Conservation (phyloP, 1,140 invertebrate species). For the Latrodectus geometricus region DNA sequence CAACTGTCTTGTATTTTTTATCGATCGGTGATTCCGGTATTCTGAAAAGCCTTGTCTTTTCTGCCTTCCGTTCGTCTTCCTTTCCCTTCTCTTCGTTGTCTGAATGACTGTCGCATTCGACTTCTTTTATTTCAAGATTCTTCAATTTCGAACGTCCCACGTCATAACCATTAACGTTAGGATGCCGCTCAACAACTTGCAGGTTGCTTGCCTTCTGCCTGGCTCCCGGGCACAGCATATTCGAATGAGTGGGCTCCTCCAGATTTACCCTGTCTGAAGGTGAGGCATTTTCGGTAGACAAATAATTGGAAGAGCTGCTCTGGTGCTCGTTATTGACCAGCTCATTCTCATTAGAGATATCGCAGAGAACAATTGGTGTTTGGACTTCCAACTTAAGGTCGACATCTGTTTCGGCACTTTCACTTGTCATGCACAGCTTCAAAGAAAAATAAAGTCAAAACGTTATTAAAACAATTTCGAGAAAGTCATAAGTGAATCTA, state of each 20-base stretch:
- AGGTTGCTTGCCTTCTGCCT: neutral
- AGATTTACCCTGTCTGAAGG: constrained; percentile 14
- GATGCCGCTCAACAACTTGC: neutral
- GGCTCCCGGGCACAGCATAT: constrained; percentile 20
- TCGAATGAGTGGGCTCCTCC: constrained; percentile 35
- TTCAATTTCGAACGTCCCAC: neutral
- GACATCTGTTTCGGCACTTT: too few relatives aligned
- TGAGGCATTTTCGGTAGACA: constrained; percentile 21
- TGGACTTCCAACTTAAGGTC: too few relatives aligned
- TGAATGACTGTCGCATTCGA: neutral
- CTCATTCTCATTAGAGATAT: too few relatives aligned
- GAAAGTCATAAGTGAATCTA: too few relatives aligned
- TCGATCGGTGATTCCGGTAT: constrained; percentile 35
- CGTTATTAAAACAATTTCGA: too few relatives aligned
- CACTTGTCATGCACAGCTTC: too few relatives aligned
- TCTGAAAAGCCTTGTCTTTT: constrained; percentile 41
- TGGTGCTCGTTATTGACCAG: neutral
- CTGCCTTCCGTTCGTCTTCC: constrained; percentile 51
- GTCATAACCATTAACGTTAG: neutral
- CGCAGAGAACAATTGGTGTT: too few relatives aligned
- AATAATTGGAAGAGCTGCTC: constrained; percentile 16
- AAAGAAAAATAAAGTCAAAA: too few relatives aligned
- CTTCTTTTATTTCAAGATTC: constrained; percentile 15
- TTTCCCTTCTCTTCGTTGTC: constrained; percentile 56
- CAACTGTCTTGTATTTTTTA: neutral